Base-by-base conservation (phyloP, 2,113 vertebrate genomes). In the Litocranius walleri region DNA sequence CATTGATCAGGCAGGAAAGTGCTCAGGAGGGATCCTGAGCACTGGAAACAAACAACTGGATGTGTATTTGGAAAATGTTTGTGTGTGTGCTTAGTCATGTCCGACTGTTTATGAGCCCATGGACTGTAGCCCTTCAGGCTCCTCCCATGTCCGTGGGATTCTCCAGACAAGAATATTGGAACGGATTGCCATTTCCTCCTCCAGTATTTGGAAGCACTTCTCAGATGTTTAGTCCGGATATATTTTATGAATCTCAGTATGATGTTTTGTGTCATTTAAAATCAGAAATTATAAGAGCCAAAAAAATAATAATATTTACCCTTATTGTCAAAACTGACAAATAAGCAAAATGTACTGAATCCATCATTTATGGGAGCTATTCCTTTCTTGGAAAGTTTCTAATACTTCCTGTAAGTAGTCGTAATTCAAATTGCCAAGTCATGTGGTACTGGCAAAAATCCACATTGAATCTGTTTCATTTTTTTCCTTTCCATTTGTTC, bases 311-410 rank as follows among this genome's bases (percentile, higher is more conserved):
- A 96, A 81, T 61, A 59, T 43, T 40, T 86, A 92, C 93, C 67
- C 29, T 64, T 84, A 88, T 0, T 23, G 40, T 95, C 52, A 88
- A 95, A 97, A 84, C n/a, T 94, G 91, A 96, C 80, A 97, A 93
- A 67, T 92, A 96, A 95, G 80, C 40, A 93, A 96, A 96, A 94
- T 95, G 83, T 77, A 52, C 54, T 91, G 36, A 88, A 59, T 40
- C 52, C 74, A 94, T 90, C 64, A 91, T 95, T 97, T 96, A 88
- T 95, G 48, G 85, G 71, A 95, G 77, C 84, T 77, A 61, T 85
- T 88, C 54, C 94, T 97, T 98, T 98, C 97, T 97, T 97, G 97
- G 95, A 96, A 98, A 95, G 80, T 96, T 97, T 82, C 91, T 96
- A 88, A 56, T 96, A 78, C 78, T 98, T 98, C 88, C 92, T 97